Conservation (phyloP, 1,140 invertebrate genomes). For the Aphelenchoides fujianensis region DNA sequence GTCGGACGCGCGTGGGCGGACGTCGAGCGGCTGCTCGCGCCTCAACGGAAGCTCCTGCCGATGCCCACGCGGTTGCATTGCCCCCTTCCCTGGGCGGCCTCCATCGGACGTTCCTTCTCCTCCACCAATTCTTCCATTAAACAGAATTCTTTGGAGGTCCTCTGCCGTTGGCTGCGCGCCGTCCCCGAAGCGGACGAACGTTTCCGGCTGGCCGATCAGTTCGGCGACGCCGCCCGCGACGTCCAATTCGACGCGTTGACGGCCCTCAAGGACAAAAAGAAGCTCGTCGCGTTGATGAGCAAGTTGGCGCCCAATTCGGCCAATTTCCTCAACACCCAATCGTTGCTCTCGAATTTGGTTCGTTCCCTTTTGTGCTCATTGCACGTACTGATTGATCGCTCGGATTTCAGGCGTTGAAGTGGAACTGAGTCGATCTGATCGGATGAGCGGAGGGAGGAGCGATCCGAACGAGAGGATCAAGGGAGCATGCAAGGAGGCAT, state of each 20-base stretch:
- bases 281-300: constrained; percentile 18
- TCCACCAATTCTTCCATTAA: neutral
- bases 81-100: constrained; percentile 24
- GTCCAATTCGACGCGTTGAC: constrained; percentile 29
- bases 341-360: constrained; percentile 26
- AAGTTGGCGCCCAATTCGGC: constrained; percentile 23
- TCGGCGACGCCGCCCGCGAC: constrained; percentile 15
- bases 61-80: constrained; percentile 18
- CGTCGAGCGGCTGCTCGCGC: constrained; percentile 59
- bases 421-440: no score
- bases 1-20: constrained; percentile 60
- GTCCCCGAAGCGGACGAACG: constrained; percentile 22
- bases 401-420: no score
- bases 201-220: constrained; percentile 18
- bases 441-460: no score
- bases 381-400: neutral
- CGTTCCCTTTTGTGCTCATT: neutral
- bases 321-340: constrained; percentile 26
- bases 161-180: constrained; percentile 19
- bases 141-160: constrained; percentile 21
- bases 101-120: constrained; percentile 22
- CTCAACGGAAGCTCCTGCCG: constrained; percentile 46
- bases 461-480: constrained; percentile 33
- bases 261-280: constrained; percentile 26
- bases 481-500: no score